These are phyloP conservation scores for Mustela nigripes DNA, from an alignment of 2,113 vertebrate genomes.

Conservation along the genomic window DNA sequence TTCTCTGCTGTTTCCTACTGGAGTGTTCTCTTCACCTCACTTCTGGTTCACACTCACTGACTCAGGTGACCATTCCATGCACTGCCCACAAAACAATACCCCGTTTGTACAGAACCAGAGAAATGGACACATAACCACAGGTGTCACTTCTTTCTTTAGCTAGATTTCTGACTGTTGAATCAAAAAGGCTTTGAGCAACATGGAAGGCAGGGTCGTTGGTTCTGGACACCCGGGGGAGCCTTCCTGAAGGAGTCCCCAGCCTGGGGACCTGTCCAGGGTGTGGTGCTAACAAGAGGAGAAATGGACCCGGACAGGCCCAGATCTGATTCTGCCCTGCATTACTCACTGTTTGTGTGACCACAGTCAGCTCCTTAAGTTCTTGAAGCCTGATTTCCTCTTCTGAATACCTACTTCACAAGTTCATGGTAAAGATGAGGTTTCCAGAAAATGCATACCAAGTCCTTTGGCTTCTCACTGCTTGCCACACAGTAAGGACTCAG, in stretches of 20 bases:
- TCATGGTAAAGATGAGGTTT: constrained; percentile 56
- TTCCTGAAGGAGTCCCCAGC: neutral
- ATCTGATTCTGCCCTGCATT: neutral
- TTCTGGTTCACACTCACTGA: neutral
- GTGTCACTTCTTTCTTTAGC: neutral
- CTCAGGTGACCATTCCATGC: neutral
- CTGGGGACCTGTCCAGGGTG: neutral
- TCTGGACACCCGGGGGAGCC: neutral
- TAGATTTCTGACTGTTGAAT: constrained; percentile 19
- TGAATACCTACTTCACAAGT: constrained; percentile 32
- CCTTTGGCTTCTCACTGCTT: constrained; percentile 48
- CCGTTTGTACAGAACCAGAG: neutral
- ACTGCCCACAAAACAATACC: neutral
- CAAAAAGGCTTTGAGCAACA: neutral
- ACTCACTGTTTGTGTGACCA: neutral
- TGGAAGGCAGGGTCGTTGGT: neutral
- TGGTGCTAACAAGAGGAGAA: neutral
- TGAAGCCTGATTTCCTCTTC: constrained; percentile 14
- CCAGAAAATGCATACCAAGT: constrained; percentile 35
- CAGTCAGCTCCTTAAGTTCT: neutral
- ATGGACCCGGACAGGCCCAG: neutral
- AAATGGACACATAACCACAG: neutral
- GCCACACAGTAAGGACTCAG: neutral
- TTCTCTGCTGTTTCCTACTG: neutral
- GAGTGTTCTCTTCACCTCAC: neutral